These are phyloP conservation scores for Tauraco hartlaubi DNA, from an alignment of 2,797 vertebrate species.

Conservation along the genomic window DNA sequence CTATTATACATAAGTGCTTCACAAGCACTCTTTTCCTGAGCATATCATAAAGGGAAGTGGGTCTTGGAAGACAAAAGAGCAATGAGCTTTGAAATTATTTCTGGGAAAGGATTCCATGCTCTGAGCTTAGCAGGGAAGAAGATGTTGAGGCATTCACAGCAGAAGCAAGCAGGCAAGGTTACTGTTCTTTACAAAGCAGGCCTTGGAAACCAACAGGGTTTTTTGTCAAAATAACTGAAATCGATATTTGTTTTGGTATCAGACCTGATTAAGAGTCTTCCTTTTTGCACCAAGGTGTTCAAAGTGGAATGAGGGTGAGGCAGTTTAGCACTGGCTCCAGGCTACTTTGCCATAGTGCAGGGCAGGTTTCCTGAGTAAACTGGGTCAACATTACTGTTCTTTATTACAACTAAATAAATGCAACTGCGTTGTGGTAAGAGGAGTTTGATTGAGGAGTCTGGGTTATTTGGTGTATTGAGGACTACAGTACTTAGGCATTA, in stretches of 20 bases:
- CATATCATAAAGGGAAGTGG: not conserved
- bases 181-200: not conserved
- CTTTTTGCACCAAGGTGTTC: not conserved
- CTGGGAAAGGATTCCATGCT: not conserved
- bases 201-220: not conserved
- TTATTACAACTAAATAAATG: not conserved
- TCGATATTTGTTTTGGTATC: not conserved
- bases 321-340: not conserved
- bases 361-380: not conserved
- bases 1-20: not conserved
- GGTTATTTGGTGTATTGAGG: not conserved
- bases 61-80: not conserved
- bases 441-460: not conserved
- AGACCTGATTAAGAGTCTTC: not conserved
- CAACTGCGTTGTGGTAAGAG: not conserved
- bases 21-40: not conserved
- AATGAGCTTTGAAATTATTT: not conserved
- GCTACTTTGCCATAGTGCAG: not conserved
- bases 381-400: not conserved
- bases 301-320: not conserved
- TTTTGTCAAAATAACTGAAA: not conserved
- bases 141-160: not conserved
- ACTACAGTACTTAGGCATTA: not conserved
- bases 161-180: not conserved
- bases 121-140: not conserved